Conservation (phyloP, 2,888 invertebrate species). For the Troglohyphantes excavatus region DNA sequence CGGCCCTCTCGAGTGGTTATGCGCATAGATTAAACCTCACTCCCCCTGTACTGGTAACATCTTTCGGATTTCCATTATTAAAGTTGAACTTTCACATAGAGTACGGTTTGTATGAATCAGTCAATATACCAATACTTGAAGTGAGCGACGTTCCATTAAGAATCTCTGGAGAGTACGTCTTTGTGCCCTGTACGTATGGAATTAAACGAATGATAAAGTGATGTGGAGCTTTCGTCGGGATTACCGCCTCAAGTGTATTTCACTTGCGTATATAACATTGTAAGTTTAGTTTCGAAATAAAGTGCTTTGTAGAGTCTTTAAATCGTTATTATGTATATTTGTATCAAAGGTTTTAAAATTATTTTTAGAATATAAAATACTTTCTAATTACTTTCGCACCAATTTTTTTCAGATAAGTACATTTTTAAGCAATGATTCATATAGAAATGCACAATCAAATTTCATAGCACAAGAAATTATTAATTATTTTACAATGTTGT, state of each 20-base stretch:
- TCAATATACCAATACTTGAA: slow-evolving; percentile 6
- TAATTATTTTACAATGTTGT: too few relatives aligned
- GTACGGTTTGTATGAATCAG: background rate
- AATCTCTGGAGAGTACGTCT: background rate
- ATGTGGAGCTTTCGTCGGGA: background rate
- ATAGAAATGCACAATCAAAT: too few relatives aligned
- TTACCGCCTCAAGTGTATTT: slow-evolving; percentile 1
- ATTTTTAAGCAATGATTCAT: too few relatives aligned
- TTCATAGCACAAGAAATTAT: too few relatives aligned
- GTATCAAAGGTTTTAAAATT: too few relatives aligned
- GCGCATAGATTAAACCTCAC: background rate
- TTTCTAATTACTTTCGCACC: too few relatives aligned
- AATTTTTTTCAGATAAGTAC: too few relatives aligned
- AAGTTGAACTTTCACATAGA: slow-evolving; percentile 1
- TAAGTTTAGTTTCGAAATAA: background rate
- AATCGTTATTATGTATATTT: too few relatives aligned
- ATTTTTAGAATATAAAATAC: too few relatives aligned
- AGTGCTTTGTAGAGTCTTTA: too few relatives aligned
- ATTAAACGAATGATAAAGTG: background rate
- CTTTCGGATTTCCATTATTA: background rate
- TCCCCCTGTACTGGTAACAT: background rate
- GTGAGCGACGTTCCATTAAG: background rate
- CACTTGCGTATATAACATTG: background rate
- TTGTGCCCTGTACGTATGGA: background rate
- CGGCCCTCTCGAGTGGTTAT: background rate